These are phyloP conservation scores for Muntiacus muntjak DNA, from an alignment of 2,113 vertebrate genomes.

Conservation along the genomic window DNA sequence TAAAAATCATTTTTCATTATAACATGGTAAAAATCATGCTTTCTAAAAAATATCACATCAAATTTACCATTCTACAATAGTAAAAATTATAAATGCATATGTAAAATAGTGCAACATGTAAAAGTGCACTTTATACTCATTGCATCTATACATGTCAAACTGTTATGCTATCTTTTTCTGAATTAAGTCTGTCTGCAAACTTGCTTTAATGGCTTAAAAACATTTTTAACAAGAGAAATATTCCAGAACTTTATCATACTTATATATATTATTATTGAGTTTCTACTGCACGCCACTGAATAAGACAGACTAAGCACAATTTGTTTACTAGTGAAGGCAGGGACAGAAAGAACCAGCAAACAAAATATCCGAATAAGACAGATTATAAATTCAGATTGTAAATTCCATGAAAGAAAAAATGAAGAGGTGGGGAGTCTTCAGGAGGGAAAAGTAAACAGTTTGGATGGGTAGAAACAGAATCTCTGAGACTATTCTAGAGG, in stretches of 20 bases:
- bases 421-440: neutral
- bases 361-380: neutral
- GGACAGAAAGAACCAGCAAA: constrained; percentile 4
- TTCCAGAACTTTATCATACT: neutral
- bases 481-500: neutral
- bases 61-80: neutral
- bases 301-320: neutral
- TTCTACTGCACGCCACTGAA: neutral
- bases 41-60: neutral
- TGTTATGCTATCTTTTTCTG: neutral
- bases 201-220: neutral
- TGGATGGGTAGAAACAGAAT: neutral
- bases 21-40: neutral
- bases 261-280: neutral
- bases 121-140: neutral
- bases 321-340: neutral
- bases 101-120: neutral
- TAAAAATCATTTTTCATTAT: neutral
- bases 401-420: constrained; percentile 13
- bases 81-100: neutral
- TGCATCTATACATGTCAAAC: neutral
- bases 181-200: neutral
- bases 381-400: neutral
- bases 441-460: neutral
- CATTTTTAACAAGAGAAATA: constrained; percentile 7